These are phyloP conservation scores for Hybos culiciformis DNA, from an alignment of 2,888 invertebrate species.

Conservation along the genomic window DNA sequence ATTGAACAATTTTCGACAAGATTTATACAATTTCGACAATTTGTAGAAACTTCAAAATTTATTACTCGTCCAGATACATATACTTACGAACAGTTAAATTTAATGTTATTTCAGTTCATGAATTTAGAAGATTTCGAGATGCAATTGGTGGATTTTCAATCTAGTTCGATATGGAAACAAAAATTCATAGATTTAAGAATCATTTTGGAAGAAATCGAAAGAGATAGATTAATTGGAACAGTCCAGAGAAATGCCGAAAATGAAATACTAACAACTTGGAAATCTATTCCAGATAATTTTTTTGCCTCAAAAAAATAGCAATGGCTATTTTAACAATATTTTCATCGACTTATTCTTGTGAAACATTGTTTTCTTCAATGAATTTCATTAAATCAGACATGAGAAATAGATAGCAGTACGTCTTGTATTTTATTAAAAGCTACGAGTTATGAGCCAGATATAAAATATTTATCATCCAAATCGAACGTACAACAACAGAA, in stretches of 20 bases:
- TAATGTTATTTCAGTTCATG: constrained; percentile 7
- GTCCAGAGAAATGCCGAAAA: constrained; percentile 9
- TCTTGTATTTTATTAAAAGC: constrained; percentile 7
- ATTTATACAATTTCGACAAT: background rate
- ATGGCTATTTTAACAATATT: constrained; percentile 9
- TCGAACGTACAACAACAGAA: background rate
- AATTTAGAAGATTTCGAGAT: constrained; percentile 11
- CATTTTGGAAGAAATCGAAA: constrained; percentile 4
- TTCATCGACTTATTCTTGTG: constrained; percentile 10
- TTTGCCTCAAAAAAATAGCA: constrained; percentile 5
- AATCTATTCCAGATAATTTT: constrained; percentile 5
- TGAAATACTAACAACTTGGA: constrained; percentile 9
- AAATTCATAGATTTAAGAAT: constrained; percentile 7
- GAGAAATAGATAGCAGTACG: constrained; percentile 5
- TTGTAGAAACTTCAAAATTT: background rate
- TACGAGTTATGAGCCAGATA: constrained; percentile 5
- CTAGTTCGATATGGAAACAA: constrained; percentile 9
- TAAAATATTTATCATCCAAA: constrained; percentile 6
- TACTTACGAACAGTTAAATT: background rate
- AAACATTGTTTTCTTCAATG: constrained; percentile 8
- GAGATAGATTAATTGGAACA: constrained; percentile 5
- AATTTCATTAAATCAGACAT: constrained; percentile 3
- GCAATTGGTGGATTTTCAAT: constrained; percentile 10
- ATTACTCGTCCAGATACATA: background rate
- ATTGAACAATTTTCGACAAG: background rate